A percentile compares a stretch with the other conserved stretches of the same genome.
Conservation (phyloP, 2,113 vertebrate genomes). For the Corythornis cristatus region DNA sequence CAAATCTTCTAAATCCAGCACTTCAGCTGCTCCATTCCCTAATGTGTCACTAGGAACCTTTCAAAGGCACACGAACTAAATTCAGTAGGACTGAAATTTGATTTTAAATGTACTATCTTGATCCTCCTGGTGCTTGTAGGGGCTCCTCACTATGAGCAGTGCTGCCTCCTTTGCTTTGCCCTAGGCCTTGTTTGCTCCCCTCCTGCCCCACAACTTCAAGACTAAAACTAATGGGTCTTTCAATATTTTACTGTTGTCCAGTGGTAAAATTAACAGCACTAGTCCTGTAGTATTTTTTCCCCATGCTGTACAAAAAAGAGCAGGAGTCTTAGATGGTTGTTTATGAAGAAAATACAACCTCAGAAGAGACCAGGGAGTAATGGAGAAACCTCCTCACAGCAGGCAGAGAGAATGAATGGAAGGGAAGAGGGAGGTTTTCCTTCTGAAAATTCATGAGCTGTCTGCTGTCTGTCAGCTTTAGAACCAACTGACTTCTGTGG, state of each 20-base stretch:
- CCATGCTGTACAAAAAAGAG: not conserved
- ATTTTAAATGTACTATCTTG: not conserved
- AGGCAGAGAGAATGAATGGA: not conserved
- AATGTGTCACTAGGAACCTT: not conserved
- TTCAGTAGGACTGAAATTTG: not conserved
- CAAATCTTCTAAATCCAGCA: not conserved
- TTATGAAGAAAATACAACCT: not conserved
- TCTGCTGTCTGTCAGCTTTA: not conserved
- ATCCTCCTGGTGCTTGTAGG: not conserved
- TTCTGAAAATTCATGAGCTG: not conserved
- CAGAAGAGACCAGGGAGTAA: not conserved
- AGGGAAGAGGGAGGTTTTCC: not conserved
- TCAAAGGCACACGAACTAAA: not conserved
- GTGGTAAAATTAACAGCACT: not conserved
- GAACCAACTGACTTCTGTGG: not conserved
- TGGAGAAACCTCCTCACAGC: not conserved
- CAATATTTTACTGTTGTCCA: not conserved
- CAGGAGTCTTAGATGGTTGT: not conserved
- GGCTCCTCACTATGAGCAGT: rapidly evolving
- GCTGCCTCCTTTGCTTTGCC: not conserved
- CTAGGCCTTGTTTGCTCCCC: not conserved
- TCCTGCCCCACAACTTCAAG: not conserved
- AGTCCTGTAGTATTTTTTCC: not conserved
- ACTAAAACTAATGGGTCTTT: not conserved
- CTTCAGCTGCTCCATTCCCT: not conserved